phyloP scores from a whole-genome alignment of 1,140 invertebrate species.

The Drosophila rhopaloa region DNA sequence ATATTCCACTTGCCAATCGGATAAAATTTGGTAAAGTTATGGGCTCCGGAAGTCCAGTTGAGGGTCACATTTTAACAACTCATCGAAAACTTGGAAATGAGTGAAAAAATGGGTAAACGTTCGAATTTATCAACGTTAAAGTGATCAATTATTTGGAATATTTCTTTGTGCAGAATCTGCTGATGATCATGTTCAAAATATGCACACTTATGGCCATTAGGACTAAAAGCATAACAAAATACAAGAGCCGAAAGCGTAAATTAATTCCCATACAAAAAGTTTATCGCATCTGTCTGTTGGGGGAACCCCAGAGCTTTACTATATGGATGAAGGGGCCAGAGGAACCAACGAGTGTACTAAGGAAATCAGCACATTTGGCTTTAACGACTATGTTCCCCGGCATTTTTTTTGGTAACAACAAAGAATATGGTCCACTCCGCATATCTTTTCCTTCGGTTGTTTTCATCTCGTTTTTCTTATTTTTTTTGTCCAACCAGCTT shows the following conservation, averaged over 20 bases:
- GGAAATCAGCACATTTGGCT: slow-evolving; percentile 81
- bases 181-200: slow-evolving; percentile 47
- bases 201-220: slow-evolving; percentile 76
- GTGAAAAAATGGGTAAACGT: too few species aligned
- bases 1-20: too few species aligned
- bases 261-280: slow-evolving; percentile 81
- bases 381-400: slow-evolving; percentile 73
- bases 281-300: slow-evolving; percentile 42
- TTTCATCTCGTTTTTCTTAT: slow-evolving; percentile 18
- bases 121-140: too few species aligned
- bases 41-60: too few species aligned
- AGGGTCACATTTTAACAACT: too few species aligned
- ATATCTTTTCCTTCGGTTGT: slow-evolving; percentile 18
- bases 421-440: slow-evolving; percentile 55
- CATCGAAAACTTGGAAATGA: too few species aligned
- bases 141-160: too few species aligned
- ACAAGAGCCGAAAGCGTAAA: slow-evolving; percentile 70
- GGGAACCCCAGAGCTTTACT: slow-evolving; percentile 19
- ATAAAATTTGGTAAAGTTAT: too few species aligned
- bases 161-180: neutral
- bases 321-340: slow-evolving; percentile 37
- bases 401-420: slow-evolving; percentile 38
- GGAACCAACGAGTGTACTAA: slow-evolving; percentile 49
- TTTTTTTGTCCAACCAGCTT: slow-evolving; percentile 13
- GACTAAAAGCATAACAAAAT: slow-evolving; percentile 70